Evolutionary conservation across 2,888 invertebrate species (phyloP).

Genomic region (Eristalis arbustorum): DNA sequence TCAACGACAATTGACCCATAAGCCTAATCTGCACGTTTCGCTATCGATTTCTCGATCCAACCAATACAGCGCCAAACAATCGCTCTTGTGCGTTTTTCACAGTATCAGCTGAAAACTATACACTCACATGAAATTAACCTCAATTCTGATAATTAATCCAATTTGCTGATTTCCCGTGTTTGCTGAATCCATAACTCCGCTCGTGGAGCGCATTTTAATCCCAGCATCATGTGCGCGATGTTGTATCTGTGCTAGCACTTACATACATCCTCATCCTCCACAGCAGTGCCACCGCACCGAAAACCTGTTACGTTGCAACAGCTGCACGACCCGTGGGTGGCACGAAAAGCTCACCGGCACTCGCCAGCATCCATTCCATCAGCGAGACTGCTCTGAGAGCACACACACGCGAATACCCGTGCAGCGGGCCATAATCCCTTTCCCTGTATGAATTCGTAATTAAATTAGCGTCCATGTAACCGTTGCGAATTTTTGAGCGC

Average conservation of each 20-base stretch:
- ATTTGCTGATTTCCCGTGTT: conserved; percentile 53
- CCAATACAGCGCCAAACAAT: background rate
- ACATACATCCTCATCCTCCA: background rate
- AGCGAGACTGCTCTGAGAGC: background rate
- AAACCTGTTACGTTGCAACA: conserved; percentile 41
- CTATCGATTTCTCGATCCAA: conserved; percentile 1
- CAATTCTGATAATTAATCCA: conserved; percentile 60
- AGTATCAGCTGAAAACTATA: conserved; percentile 37
- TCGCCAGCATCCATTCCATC: background rate
- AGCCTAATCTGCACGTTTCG: background rate
- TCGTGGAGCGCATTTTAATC: conserved; percentile 40
- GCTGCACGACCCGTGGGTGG: conserved; percentile 30
- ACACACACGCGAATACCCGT: background rate
- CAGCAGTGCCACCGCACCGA: background rate
- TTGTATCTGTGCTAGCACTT: background rate
- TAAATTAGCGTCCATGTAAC: conserved; percentile 57
- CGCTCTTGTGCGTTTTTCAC: background rate
- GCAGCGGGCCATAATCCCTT: conserved; percentile 31
- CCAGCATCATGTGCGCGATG: conserved; percentile 1
- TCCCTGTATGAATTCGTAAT: conserved; percentile 58
- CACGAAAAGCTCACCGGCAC: background rate
- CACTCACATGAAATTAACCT: conserved; percentile 51
- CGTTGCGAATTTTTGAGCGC: conserved; percentile 51
- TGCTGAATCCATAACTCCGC: conserved; percentile 32
- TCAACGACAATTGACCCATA: background rate